Conservation (phyloP, 2,113 vertebrate species). For the Morone chrysops region DNA sequence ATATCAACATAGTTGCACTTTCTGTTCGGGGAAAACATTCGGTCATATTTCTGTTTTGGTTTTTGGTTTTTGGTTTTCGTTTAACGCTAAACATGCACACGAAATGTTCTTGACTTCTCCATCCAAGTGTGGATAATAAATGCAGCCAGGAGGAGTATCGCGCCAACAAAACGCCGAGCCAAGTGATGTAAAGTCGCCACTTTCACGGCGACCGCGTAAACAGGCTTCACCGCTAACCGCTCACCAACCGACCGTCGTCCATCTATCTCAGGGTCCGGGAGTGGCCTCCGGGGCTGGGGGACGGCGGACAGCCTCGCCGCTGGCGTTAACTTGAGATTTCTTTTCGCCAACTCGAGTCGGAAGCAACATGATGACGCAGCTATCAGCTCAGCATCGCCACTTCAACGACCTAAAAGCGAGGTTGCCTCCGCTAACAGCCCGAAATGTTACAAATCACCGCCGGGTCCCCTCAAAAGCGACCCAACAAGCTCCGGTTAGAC, state of each 20-base stretch:
- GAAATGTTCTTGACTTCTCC: neutral
- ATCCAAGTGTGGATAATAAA: constrained; percentile 43
- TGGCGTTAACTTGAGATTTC: constrained; percentile 84
- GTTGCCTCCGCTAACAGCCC: constrained; percentile 49
- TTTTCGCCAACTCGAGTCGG: constrained; percentile 81
- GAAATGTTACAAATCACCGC: constrained; percentile 53
- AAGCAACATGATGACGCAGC: constrained; percentile 86
- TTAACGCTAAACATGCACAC: neutral
- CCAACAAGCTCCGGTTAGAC: constrained; percentile 31
- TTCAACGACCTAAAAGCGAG: constrained; percentile 79
- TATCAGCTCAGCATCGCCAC: constrained; percentile 82
- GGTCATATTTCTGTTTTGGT: neutral
- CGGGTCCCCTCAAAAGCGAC: constrained; percentile 43
- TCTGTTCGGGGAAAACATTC: neutral
- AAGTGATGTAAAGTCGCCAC: constrained; percentile 78
- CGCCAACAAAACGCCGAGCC: constrained; percentile 66
- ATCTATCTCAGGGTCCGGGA: constrained; percentile 60
- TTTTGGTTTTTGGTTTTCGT: neutral
- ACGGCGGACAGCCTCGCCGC: constrained; percentile 63
- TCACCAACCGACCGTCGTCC: constrained; percentile 46
- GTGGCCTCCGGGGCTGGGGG: constrained; percentile 61
- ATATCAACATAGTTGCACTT: constrained; percentile 17
- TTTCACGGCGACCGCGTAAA: constrained; percentile 42
- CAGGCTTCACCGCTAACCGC: constrained; percentile 44
- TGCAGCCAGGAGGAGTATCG: constrained; percentile 51